These are phyloP conservation scores for Drosophila quinaria DNA, from an alignment of 2,888 invertebrate species.

Conservation along the genomic window DNA sequence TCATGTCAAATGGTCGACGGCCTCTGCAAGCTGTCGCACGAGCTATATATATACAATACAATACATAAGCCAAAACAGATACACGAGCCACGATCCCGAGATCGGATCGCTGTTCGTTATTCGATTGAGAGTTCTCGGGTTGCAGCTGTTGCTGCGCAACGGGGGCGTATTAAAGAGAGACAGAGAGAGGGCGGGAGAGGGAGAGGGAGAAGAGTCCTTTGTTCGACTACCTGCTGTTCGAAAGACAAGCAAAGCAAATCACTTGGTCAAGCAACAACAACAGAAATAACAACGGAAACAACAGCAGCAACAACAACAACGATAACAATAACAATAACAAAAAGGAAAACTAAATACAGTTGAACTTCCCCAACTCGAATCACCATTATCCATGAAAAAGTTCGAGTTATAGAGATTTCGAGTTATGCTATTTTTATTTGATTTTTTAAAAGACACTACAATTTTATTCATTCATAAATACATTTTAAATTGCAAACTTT, in stretches of 20 bases:
- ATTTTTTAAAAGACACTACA: too few species aligned
- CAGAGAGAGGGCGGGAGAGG: slow-evolving; percentile 8
- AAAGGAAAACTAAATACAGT: background rate
- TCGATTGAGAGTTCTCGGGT: slow-evolving; percentile 1
- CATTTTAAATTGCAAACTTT: too few species aligned
- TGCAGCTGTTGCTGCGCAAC: slow-evolving; percentile 33
- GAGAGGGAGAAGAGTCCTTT: slow-evolving; percentile 11
- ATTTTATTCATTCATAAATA: too few species aligned
- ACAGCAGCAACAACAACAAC: slow-evolving; percentile 33
- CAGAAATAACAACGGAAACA: too few species aligned
- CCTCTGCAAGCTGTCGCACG: slow-evolving; percentile 54
- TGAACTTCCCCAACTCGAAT: too few species aligned
- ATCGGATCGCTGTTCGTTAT: background rate
- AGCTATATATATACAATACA: slow-evolving; percentile 42
- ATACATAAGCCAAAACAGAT: slow-evolving; percentile 33
- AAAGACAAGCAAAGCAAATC: slow-evolving; percentile 70
- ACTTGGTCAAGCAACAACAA: slow-evolving; percentile 70
- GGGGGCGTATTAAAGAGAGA: slow-evolving; percentile 48
- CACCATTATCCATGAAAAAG: too few species aligned
- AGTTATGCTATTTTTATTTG: too few species aligned
- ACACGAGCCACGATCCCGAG: slow-evolving; percentile 11
- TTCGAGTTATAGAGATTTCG: too few species aligned
- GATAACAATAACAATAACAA: slow-evolving; percentile 1
- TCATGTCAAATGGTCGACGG: slow-evolving; percentile 65
- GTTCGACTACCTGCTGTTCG: slow-evolving; percentile 48